phyloP scores from a whole-genome alignment of 2,888 invertebrate species.

The Lithophane leautieri region DNA sequence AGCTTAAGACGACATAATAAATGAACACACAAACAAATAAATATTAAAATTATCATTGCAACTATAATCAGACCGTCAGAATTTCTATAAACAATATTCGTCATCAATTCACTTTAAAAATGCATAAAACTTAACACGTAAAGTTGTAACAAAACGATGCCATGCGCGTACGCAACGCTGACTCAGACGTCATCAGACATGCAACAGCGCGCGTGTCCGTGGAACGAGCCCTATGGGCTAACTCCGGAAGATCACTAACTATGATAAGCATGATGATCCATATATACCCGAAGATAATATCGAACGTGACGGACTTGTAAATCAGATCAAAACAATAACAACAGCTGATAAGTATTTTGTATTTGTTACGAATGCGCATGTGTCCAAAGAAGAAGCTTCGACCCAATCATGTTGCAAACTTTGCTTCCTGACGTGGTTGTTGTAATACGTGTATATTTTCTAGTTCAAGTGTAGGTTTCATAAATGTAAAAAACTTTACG shows the following conservation, averaged over 20 bases:
- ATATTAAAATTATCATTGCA: conserved; percentile 5
- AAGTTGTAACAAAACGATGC: conserved; percentile 60
- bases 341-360: conserved; percentile 22
- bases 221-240: conserved; percentile 42
- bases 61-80: not conserved
- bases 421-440: not conserved
- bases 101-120: conserved; percentile 23
- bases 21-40: not conserved
- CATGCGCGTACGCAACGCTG: conserved; percentile 66
- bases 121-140: conserved; percentile 51
- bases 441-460: not conserved
- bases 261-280: conserved; percentile 54
- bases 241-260: conserved; percentile 67
- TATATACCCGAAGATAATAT: conserved; percentile 47
- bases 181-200: conserved; percentile 73
- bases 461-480: conserved; percentile 11
- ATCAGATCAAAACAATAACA: conserved; percentile 50
- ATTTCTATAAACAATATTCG: conserved; percentile 17
- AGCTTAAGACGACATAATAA: not conserved
- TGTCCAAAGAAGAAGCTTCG: not conserved
- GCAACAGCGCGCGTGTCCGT: conserved; percentile 65
- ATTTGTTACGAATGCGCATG: conserved; percentile 2
- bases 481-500: not conserved
- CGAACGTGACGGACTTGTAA: conserved; percentile 40
- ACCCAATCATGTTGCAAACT: not conserved